These are phyloP conservation scores for Tethea ocularis DNA, from an alignment of 2,888 invertebrate species.

Conservation along the genomic window DNA sequence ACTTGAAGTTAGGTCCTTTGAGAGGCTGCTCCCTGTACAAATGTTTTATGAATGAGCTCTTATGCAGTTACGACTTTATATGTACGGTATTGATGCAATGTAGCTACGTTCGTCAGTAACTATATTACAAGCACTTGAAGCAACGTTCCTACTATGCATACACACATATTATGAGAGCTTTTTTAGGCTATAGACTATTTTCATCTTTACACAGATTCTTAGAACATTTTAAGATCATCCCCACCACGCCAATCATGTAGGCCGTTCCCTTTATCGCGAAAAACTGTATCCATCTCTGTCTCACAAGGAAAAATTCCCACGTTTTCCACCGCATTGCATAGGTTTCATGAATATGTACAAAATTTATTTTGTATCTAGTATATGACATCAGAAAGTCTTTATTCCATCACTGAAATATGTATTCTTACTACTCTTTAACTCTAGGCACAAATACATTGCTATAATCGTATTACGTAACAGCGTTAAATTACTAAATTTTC, in stretches of 20 bases:
- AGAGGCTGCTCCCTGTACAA: slow-evolving; percentile 63
- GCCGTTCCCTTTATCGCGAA: slow-evolving; percentile 78
- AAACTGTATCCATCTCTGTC: slow-evolving; percentile 76
- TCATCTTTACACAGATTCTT: slow-evolving; percentile 51
- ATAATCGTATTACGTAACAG: slow-evolving; percentile 18
- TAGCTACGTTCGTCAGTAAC: slow-evolving; percentile 11
- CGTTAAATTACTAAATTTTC: slow-evolving; percentile 14
- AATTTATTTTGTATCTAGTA: slow-evolving; percentile 39
- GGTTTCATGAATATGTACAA: slow-evolving; percentile 48
- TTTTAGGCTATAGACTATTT: slow-evolving; percentile 40
- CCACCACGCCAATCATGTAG: slow-evolving; percentile 70
- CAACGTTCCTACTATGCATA: neutral
- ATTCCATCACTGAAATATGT: slow-evolving; percentile 24
- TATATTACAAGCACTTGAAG: slow-evolving; percentile 13
- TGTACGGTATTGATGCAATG: slow-evolving; percentile 32
- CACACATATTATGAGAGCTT: slow-evolving; percentile 16
- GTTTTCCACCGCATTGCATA: slow-evolving; percentile 61
- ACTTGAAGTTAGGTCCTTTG: slow-evolving; percentile 80
- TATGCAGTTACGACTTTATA: slow-evolving; percentile 63
- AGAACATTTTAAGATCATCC: slow-evolving; percentile 79
- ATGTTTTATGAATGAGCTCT: slow-evolving; percentile 80
- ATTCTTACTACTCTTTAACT: slow-evolving; percentile 37
- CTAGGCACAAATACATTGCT: slow-evolving; percentile 30
- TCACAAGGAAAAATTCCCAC: slow-evolving; percentile 72
- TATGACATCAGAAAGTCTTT: slow-evolving; percentile 23